Evolutionary conservation across 2,797 vertebrate genomes (phyloP).

Genomic region (Hemibagrus guttatus): DNA sequence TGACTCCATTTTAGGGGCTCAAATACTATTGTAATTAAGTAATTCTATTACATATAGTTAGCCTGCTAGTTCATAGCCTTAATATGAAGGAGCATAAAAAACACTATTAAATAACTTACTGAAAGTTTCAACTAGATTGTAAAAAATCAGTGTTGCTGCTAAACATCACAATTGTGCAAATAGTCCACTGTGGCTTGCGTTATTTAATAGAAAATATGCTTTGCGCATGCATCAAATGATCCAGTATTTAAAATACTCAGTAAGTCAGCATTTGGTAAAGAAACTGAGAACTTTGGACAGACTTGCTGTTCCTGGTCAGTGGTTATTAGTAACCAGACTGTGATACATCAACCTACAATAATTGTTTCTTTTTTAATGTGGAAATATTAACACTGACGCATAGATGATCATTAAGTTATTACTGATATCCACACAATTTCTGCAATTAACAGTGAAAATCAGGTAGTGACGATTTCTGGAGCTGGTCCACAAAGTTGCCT

Average conservation of each 20-base stretch:
- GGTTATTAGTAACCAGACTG: not conserved
- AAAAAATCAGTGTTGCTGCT: not conserved
- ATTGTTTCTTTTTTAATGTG: not conserved
- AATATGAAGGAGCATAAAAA: not conserved
- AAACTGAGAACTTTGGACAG: not conserved
- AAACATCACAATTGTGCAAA: not conserved
- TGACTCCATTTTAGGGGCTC: not conserved
- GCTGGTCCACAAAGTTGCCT: slow-evolving; percentile 68
- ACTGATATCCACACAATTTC: slow-evolving; percentile 22
- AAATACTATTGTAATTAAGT: not conserved
- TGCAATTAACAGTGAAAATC: slow-evolving; percentile 69
- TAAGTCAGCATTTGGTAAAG: no score
- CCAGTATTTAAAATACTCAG: not conserved
- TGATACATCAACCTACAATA: not conserved
- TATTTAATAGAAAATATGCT: not conserved
- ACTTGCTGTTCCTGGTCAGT: not conserved
- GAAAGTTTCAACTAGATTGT: not conserved
- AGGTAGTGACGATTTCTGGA: slow-evolving; percentile 73
- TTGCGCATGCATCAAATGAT: not conserved
- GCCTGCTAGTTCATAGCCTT: not conserved
- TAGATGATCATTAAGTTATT: not conserved
- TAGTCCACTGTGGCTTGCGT: not conserved
- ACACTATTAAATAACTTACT: not conserved
- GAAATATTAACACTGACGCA: not conserved
- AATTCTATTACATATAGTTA: no score